Percentiles rank a stretch among this genome's conserved stretches.
These are phyloP conservation scores for Centropristis striata DNA, from an alignment of 2,113 vertebrate species.

Conservation along the genomic window DNA sequence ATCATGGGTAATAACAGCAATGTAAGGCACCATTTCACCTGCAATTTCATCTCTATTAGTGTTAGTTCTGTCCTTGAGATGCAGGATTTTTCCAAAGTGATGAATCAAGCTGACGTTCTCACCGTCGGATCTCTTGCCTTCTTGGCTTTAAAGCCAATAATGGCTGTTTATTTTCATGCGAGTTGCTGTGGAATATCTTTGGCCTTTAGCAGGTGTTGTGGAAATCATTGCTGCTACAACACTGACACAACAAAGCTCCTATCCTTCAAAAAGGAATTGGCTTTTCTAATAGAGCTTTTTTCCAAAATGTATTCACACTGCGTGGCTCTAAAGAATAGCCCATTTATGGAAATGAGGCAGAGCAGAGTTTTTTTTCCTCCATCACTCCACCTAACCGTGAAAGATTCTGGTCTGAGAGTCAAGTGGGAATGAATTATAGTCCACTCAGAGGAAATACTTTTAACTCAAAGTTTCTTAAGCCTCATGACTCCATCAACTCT, in stretches of 20 bases:
- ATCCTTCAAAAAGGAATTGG: neutral
- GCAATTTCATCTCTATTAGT: neutral
- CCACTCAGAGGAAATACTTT: conserved; percentile 36
- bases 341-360: conserved; percentile 46
- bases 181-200: neutral
- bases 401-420: conserved; percentile 48
- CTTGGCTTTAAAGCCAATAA: neutral
- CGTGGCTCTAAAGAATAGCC: conserved; percentile 22
- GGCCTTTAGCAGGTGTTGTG: neutral
- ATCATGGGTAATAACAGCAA: neutral
- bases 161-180: neutral
- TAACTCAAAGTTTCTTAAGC: conserved; percentile 34
- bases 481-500: conserved; percentile 10
- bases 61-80: neutral
- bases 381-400: conserved; percentile 51
- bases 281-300: neutral
- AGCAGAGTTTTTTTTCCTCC: conserved; percentile 3
- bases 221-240: neutral
- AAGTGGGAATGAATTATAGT: conserved; percentile 51
- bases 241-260: conserved; percentile 2
- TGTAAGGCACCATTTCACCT: conserved; percentile 30
- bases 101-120: neutral
- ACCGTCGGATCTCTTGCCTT: neutral
- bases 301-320: conserved; percentile 2
- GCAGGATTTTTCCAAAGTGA: neutral